Conservation (phyloP, 2,797 vertebrate species). For the Lacerta agilis region DNA sequence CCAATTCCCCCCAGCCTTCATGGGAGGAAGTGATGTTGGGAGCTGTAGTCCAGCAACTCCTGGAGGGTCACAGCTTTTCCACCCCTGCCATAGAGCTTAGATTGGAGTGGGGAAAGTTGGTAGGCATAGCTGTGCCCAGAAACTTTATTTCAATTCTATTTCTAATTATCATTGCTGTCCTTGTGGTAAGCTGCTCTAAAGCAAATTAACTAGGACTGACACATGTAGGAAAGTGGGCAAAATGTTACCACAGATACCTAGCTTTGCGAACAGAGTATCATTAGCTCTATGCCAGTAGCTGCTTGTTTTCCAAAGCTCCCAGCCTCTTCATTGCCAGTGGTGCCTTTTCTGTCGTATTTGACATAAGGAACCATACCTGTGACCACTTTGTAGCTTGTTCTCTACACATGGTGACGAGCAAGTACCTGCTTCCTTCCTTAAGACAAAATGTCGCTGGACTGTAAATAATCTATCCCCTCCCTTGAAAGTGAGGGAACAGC, state of each 20-base stretch:
- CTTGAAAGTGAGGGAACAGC: neutral
- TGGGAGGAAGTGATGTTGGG: too few species aligned
- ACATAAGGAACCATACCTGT: neutral
- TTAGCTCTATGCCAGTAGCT: neutral
- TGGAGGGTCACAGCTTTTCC: too few species aligned
- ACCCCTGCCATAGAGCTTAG: fast-evolving
- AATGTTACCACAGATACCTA: too few species aligned
- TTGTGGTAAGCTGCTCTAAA: neutral
- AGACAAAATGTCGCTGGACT: neutral
- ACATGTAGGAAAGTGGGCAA: neutral
- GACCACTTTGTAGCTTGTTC: neutral
- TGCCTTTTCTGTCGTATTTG: neutral
- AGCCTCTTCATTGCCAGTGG: neutral
- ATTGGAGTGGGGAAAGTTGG: neutral
- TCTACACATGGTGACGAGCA: neutral
- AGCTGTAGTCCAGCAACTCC: too few species aligned
- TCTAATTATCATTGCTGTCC: neutral
- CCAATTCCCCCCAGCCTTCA: too few species aligned
- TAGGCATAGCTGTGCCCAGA: neutral
- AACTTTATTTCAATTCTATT: neutral
- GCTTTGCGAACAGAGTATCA: neutral
- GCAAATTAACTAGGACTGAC: neutral
- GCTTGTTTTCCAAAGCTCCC: neutral
- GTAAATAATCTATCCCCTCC: neutral
- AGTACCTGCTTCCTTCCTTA: neutral